Evolutionary conservation across 2,797 vertebrate genomes (phyloP).

Genomic region (Phalanger gymnotis): DNA sequence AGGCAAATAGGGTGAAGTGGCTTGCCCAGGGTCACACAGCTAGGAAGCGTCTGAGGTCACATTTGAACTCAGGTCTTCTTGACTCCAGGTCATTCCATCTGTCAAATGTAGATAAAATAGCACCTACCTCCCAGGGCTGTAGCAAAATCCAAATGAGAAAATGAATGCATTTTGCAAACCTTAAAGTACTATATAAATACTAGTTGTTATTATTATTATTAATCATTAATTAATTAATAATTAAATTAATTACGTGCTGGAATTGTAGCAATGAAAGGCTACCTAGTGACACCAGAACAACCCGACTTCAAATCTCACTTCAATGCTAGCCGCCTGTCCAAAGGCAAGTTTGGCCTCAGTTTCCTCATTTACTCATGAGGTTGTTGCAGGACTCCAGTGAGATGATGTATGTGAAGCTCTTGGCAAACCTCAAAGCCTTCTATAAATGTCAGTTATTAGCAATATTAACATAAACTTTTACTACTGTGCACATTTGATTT

Average conservation of each 20-base stretch:
- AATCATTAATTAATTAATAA: not conserved
- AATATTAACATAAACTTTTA: not conserved
- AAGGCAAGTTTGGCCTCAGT: not conserved
- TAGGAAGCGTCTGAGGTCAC: not conserved
- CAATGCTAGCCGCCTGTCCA: not conserved
- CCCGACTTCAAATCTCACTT: not conserved
- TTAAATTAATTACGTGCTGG: not conserved
- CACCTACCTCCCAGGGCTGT: not conserved
- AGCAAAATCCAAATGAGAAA: not conserved
- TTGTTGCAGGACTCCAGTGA: not conserved
- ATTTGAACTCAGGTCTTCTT: not conserved
- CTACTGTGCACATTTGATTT: not conserved
- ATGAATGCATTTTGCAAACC: not conserved
- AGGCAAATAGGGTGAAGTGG: not conserved
- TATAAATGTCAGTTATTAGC: not conserved
- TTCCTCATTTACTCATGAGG: not conserved
- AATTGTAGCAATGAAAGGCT: not conserved
- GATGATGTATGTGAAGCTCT: not conserved
- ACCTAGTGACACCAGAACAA: not conserved
- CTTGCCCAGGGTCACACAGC: not conserved
- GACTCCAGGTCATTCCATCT: not conserved
- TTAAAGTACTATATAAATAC: not conserved
- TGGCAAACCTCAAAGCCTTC: not conserved
- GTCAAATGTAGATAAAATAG: not conserved
- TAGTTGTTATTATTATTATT: not conserved